Conservation (phyloP, 2,888 invertebrate genomes). For the Acronicta leporina region DNA sequence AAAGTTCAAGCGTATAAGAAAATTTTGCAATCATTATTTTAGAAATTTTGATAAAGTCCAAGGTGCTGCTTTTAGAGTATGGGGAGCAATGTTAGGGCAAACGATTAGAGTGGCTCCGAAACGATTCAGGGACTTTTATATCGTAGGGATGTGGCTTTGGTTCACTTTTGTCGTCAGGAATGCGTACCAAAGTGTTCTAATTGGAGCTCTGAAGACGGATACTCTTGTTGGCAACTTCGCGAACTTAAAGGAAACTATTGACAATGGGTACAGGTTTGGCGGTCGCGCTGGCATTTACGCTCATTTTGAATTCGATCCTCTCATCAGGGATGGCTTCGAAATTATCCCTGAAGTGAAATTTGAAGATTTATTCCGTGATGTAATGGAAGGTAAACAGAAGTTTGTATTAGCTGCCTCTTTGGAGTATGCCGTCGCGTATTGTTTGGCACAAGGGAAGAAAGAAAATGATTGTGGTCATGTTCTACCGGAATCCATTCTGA, state of each 20-base stretch:
- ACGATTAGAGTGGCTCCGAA: constrained; percentile 70
- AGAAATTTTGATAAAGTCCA: constrained; percentile 67
- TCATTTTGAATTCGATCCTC: constrained; percentile 75
- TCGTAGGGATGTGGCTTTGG: constrained; percentile 77
- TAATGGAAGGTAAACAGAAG: constrained; percentile 67
- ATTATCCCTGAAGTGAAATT: constrained; percentile 71
- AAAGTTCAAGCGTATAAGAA: constrained; percentile 64
- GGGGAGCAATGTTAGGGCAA: constrained; percentile 78
- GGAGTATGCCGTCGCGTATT: constrained; percentile 75
- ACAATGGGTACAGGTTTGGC: constrained; percentile 71
- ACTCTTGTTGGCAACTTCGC: constrained; percentile 68
- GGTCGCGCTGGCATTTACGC: constrained; percentile 71
- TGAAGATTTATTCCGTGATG: constrained; percentile 68
- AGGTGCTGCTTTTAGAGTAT: constrained; percentile 69
- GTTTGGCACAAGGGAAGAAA: constrained; percentile 68
- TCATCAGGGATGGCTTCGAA: constrained; percentile 68
- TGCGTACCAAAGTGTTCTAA: constrained; percentile 79
- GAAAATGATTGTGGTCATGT: constrained; percentile 76
- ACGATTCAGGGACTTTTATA: constrained; percentile 78
- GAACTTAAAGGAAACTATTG: constrained; percentile 69
- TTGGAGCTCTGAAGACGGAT: constrained; percentile 77
- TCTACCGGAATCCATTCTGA: constrained; percentile 75
- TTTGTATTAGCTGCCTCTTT: constrained; percentile 76
- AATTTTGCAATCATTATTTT: constrained; percentile 68
- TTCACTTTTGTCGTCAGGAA: constrained; percentile 78